These are phyloP conservation scores for Platycheirus rosarum DNA, from an alignment of 2,888 invertebrate genomes.

Conservation along the genomic window DNA sequence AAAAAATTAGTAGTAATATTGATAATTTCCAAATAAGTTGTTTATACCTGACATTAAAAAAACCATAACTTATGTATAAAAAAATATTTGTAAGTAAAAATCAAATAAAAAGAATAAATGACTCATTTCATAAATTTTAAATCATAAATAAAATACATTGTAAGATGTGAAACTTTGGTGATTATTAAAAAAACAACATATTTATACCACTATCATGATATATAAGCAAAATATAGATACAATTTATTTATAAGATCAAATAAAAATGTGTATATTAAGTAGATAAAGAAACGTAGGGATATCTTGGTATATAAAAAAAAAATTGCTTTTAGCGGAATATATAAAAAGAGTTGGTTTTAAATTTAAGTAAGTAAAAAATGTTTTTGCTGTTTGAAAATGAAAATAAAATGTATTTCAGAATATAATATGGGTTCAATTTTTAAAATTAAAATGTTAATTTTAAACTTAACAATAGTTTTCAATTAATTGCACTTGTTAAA, in stretches of 20 bases:
- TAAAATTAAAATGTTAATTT: background rate
- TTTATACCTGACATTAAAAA: conserved; percentile 21
- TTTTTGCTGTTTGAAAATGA: conserved; percentile 15
- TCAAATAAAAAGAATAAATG: conserved; percentile 6
- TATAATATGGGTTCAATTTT: conserved; percentile 18
- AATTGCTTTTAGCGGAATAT: conserved; percentile 75
- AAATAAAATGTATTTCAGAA: background rate
- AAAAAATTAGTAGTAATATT: background rate
- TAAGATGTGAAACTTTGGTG: conserved; percentile 52
- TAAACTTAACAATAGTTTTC: background rate
- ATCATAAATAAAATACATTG: conserved; percentile 33
- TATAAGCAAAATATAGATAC: conserved; percentile 15
- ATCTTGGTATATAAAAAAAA: conserved; percentile 61
- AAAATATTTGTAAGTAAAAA: conserved; percentile 5
- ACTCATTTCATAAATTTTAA: conserved; percentile 56
- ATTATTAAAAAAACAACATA: conserved; percentile 40
- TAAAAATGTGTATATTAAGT: conserved; percentile 61
- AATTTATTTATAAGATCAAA: conserved; percentile 25
- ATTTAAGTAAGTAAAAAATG: too few relatives aligned
- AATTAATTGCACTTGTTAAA: conserved; percentile 31
- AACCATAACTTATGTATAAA: background rate
- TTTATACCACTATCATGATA: conserved; percentile 48
- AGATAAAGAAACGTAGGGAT: conserved; percentile 58
- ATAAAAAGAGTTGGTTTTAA: conserved; percentile 13
- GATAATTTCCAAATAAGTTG: conserved; percentile 35